Evolutionary conservation across 2,113 vertebrate species (phyloP).

Genomic region (Aleadryas rufinucha): DNA sequence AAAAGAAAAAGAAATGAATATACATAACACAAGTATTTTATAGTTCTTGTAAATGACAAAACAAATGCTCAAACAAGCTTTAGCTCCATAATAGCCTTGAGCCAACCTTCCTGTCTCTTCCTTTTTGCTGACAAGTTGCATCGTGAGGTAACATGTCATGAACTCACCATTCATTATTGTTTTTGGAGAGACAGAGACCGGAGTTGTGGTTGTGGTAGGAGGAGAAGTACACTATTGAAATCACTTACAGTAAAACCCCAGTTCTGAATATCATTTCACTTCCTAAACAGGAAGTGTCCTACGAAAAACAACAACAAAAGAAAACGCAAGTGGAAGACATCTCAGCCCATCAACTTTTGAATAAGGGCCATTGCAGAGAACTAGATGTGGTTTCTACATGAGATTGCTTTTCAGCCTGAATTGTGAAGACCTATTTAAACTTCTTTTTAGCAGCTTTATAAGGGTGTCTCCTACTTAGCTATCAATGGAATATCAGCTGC

Average conservation of each 20-base stretch:
- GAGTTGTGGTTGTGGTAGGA: slow-evolving; percentile 35
- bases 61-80: background rate
- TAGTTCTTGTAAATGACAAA: background rate
- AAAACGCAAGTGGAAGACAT: background rate
- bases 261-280: slow-evolving; percentile 20
- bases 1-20: background rate
- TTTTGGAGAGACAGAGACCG: slow-evolving; percentile 14
- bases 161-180: slow-evolving; percentile 15
- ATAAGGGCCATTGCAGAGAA: background rate
- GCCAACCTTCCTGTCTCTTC: slow-evolving; percentile 13
- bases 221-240: slow-evolving; percentile 13
- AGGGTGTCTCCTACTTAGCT: slow-evolving; percentile 28
- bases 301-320: background rate
- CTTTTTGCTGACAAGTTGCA: slow-evolving; percentile 2
- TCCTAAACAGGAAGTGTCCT: slow-evolving; percentile 48
- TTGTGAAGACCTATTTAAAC: slow-evolving; percentile 13
- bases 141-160: background rate
- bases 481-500: slow-evolving; percentile 38
- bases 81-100: background rate
- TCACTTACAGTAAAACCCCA: slow-evolving; percentile 49
- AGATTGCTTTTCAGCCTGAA: background rate
- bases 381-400: background rate
- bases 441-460: slow-evolving; percentile 3
- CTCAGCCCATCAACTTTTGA: background rate
- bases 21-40: background rate